Base-by-base conservation (phyloP, 2,797 vertebrate genomes). In the Discoglossus pictus region DNA sequence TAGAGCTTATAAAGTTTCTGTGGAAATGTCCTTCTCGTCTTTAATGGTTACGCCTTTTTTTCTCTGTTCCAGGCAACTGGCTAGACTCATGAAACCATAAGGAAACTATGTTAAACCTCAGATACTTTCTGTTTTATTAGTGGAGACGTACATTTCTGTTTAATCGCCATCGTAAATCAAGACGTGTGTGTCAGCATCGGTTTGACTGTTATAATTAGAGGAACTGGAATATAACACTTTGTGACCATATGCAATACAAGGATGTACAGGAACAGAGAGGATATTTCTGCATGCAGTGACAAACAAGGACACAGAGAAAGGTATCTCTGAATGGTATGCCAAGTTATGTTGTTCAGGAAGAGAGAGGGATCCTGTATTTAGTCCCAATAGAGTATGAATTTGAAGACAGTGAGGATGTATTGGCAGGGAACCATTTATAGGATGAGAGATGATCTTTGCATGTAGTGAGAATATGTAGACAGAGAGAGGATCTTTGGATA, bases 1-100 rank as follows among this genome's bases (percentile, higher is more conserved):
- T 39, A 21, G 53, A 40, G n/a, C 11, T 31, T 36, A 61, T 68
- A 43, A 67, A 67, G 55, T 38, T 61, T 47, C 55, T 36, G 52
- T 55, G 50, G 53, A 27, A 42, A 44, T 21, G 1, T 44, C 31
- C 11, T 38, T 34, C 27, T 16, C 13, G 11, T 44, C 65, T 56
- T 40, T 51, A 11, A 25, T 12, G 47, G 46, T 52, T 44, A 44
- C 31, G 46, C 55, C 36, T 56, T 8, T 38, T n/a, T 23, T 47
- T 46, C 48, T 39, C 21, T 48, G 35, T 44, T 31, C 40, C 10
- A 27, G 42, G 31, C 47, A 40, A 69, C 59, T 59, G 39, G 42
- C 40, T 62, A 48, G 52, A 55, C 50, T 21, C 43, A 40, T 47
- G 42, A 62, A 50, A 36, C 65, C 27, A 35, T 53, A 13, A 68